Conservation (phyloP, 2,797 vertebrate genomes). For the Acipenser transmontanus region DNA sequence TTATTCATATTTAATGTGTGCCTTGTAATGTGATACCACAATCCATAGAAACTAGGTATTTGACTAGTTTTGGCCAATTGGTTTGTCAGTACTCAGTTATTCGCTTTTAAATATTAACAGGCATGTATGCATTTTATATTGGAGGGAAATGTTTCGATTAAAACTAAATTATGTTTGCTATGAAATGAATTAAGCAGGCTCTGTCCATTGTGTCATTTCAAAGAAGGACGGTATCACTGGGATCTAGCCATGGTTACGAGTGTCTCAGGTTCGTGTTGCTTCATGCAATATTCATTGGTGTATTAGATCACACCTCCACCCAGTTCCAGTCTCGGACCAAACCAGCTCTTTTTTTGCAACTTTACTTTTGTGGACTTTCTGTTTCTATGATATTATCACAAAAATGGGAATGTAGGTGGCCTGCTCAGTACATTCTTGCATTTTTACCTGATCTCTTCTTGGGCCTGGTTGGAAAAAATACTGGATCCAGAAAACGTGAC, state of each 20-base stretch:
- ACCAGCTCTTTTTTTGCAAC: conserved; percentile 52
- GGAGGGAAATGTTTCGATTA: too few species aligned
- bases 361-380: conserved; percentile 47
- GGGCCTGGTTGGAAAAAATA: conserved; percentile 25
- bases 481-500: conserved; percentile 14
- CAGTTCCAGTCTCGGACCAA: conserved; percentile 52
- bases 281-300: conserved; percentile 80
- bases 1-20: too few species aligned
- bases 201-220: background rate
- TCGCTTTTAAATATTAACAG: too few species aligned
- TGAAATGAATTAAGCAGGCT: background rate
- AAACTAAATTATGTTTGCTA: too few species aligned
- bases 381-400: conserved; percentile 36
- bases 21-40: too few species aligned
- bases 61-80: too few species aligned
- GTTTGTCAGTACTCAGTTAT: too few species aligned
- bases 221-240: conserved; percentile 33
- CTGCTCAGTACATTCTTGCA: conserved; percentile 18
- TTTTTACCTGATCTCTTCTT: conserved; percentile 21
- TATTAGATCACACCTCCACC: conserved; percentile 68
- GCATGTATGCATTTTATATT: too few species aligned
- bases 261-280: conserved; percentile 61
- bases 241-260: conserved; percentile 58
- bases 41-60: too few species aligned
- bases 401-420: conserved; percentile 42